Percentiles rank a stretch among this genome's conserved stretches.
These are phyloP conservation scores for Oithona nana DNA, from an alignment of 2,888 invertebrate species.

Conservation along the genomic window DNA sequence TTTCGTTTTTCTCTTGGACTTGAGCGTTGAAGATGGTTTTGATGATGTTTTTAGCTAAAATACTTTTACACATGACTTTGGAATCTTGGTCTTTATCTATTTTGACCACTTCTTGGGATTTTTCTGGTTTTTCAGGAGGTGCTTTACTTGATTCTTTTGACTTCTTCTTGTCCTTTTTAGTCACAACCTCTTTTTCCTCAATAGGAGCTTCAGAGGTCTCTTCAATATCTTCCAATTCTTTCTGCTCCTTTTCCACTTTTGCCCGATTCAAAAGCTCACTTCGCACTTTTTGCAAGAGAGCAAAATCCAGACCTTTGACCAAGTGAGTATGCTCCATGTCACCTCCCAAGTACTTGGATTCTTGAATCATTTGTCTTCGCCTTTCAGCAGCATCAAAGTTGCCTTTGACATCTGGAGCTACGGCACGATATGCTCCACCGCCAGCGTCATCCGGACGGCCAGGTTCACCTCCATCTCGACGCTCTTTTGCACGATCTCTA, in stretches of 20 bases:
- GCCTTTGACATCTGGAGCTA: conserved; percentile 75
- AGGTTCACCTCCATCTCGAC: conserved; percentile 50
- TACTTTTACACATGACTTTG: background rate
- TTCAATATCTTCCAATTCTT: conserved; percentile 41
- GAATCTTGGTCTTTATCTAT: background rate
- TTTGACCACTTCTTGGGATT: background rate
- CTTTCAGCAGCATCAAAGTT: conserved; percentile 70
- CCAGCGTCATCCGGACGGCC: conserved; percentile 39
- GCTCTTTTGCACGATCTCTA: conserved; percentile 69
- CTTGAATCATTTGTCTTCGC: conserved; percentile 79
- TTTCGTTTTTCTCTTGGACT: conserved; percentile 47
- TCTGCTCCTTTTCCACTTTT: background rate
- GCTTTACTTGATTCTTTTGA: background rate
- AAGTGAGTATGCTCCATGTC: conserved; percentile 99
- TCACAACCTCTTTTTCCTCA: conserved; percentile 47
- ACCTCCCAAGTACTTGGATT: conserved; percentile 99
- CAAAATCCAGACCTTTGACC: conserved; percentile 86
- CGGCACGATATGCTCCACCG: conserved; percentile 72
- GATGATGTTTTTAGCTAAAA: conserved; percentile 19
- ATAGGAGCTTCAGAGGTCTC: too few species aligned
- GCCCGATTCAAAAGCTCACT: background rate
- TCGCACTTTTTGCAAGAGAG: conserved; percentile 63
- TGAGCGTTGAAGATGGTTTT: conserved; percentile 19
- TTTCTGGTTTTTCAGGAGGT: background rate
- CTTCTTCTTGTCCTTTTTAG: conserved; percentile 33